A percentile compares a stretch with the other conserved stretches of the same genome.
Evolutionary conservation across 2,888 invertebrate genomes (phyloP).

Genomic region (Geotrupes spiniger): DNA sequence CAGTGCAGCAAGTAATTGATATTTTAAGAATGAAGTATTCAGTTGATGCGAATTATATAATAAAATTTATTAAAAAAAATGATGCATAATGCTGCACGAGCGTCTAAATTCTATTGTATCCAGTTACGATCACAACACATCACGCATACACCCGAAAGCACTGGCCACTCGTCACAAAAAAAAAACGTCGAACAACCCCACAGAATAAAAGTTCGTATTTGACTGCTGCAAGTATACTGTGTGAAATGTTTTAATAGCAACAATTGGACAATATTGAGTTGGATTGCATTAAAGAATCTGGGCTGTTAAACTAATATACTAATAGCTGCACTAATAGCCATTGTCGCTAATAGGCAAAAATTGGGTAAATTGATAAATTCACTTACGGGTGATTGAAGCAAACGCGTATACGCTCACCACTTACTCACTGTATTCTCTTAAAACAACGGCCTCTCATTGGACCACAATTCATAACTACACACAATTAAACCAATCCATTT

Average conservation of each 20-base stretch:
- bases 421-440: conserved; percentile 1
- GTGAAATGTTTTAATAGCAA: conserved; percentile 52
- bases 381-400: conserved; percentile 41
- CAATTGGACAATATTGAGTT: conserved; percentile 53
- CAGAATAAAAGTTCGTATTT: conserved; percentile 43
- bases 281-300: conserved; percentile 54
- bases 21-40: no score
- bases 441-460: conserved; percentile 1
- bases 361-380: conserved; percentile 55
- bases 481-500: background rate
- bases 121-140: no score
- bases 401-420: conserved; percentile 8
- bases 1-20: no score
- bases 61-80: no score
- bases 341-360: conserved; percentile 54
- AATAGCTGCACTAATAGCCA: conserved; percentile 52
- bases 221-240: conserved; percentile 47
- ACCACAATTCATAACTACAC: background rate
- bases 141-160: no score
- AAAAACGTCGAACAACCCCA: conserved; percentile 40
- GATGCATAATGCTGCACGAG: no score
- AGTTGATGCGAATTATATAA: no score
- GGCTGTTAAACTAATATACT: conserved; percentile 52
- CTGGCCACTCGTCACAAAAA: no score
- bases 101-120: no score